phyloP scores from a whole-genome alignment of 2,888 invertebrate genomes.

The Dioctria rufipes region DNA sequence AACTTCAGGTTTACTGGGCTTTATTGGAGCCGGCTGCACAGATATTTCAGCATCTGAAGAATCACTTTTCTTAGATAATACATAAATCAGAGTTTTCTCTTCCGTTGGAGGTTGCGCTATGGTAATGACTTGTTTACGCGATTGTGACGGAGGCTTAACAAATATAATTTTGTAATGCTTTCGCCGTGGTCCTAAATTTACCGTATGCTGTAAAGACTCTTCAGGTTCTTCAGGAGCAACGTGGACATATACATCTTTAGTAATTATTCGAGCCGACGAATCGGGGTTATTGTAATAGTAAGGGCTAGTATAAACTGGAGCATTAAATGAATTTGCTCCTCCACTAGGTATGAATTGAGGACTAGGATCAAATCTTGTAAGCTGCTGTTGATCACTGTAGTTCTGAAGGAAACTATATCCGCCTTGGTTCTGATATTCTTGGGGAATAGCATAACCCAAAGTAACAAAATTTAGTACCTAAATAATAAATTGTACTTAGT shows the following conservation, averaged over 20 bases:
- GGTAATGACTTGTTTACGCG: conserved; percentile 68
- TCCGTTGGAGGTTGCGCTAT: conserved; percentile 68
- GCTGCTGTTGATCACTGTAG: neutral
- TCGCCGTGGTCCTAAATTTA: conserved; percentile 67
- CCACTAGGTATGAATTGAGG: too few species aligned
- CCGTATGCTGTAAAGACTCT: conserved; percentile 42
- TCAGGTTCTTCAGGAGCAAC: conserved; percentile 60
- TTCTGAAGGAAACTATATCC: neutral
- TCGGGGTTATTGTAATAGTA: too few species aligned
- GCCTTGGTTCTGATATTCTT: neutral
- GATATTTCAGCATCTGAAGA: conserved; percentile 67
- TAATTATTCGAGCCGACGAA: conserved; percentile 12
- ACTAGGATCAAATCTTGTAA: neutral
- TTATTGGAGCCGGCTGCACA: conserved; percentile 66
- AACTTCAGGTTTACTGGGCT: conserved; percentile 70
- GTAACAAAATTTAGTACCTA: too few species aligned
- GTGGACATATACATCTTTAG: conserved; percentile 60
- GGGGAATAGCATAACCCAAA: neutral
- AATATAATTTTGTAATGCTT: conserved; percentile 71
- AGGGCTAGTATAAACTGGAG: too few species aligned
- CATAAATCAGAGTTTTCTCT: conserved; percentile 71
- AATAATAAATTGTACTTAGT: too few species aligned
- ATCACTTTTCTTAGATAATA: conserved; percentile 69
- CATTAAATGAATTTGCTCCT: too few species aligned
- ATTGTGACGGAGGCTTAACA: conserved; percentile 69